Base-by-base conservation (phyloP, 2,113 vertebrate species). In the Pelobates fuscus region DNA sequence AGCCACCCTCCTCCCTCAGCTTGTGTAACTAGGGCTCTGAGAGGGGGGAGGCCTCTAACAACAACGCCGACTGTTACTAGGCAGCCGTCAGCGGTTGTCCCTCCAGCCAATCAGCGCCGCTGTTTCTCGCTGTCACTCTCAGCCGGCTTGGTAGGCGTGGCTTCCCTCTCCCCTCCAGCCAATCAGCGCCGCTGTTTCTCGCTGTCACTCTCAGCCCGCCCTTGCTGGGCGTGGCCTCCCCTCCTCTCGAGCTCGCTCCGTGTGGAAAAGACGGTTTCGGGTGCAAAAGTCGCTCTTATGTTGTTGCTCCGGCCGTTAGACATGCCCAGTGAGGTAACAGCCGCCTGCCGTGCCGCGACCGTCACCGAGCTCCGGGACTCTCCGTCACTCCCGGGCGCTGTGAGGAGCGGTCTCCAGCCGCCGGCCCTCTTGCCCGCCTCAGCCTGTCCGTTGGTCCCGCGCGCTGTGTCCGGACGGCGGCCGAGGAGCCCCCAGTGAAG, bases 201-300 rank as follows among this genome's bases (percentile, higher is more conserved):
- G 25, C 15, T 29, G 14, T 88, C 86, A 89, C 88, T 90, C 12
- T 0, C 23, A 41, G 65, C 11, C 0, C 14, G 3, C 59, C 60
- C 3, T 29, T n/a, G 58, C 66, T 80, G 81, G 80, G 81, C 66
- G 24, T 14, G 8, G 79, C 24, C 14, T 71, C 66, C 2, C 77
- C 26, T 71, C 67, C 67, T 81, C 78, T 80, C 82, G 83, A 80
- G 81, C 84, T 80, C 84, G 94, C 90, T 95, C 90, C 94, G 95
- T 96, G 95, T 95, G 95, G 92, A 98, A 96, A 96, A 89, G 92
- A 93, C 92, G 94, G 95, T 91, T 89, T 94, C 94, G 95, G 95
- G 95, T 98, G 95, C 95, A 98, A 96, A 76, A 98, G 94, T 97
- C 96, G 94, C 94, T 93, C 95, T 94, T 93, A 89, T 94, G 88